Conservation (phyloP, 2,888 invertebrate genomes). For the Prosopocoilus inquinatus region DNA sequence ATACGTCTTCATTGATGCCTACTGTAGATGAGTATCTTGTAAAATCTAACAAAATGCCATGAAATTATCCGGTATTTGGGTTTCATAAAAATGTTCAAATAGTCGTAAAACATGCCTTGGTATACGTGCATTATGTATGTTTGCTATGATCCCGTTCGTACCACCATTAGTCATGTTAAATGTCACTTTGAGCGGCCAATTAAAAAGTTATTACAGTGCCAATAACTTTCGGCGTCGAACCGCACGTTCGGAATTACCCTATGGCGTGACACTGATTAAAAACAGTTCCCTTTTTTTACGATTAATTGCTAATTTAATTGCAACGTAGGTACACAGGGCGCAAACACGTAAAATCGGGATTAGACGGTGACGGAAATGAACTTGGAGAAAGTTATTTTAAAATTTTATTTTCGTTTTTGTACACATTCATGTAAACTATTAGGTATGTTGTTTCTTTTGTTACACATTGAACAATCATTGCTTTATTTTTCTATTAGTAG, state of each 20-base stretch:
- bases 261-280: constrained; percentile 9
- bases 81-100: no score
- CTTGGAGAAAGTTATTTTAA: constrained; percentile 1
- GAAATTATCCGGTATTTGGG: no score
- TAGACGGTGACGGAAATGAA: background rate
- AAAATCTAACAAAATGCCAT: no score
- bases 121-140: no score
- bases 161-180: background rate
- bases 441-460: background rate
- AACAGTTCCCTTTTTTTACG: background rate
- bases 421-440: constrained; percentile 6
- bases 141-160: background rate
- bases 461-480: constrained; percentile 1
- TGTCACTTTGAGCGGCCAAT: background rate
- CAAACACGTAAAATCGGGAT: constrained; percentile 1
- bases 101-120: no score
- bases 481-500: background rate
- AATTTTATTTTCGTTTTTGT: constrained; percentile 6
- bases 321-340: background rate
- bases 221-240: constrained; percentile 1
- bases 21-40: no score
- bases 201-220: constrained; percentile 10
- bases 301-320: constrained; percentile 14
- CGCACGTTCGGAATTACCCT: constrained; percentile 7
- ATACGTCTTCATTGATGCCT: no score